phyloP scores from a whole-genome alignment of 1,140 invertebrate species.

The Penaeus vannamei region DNA sequence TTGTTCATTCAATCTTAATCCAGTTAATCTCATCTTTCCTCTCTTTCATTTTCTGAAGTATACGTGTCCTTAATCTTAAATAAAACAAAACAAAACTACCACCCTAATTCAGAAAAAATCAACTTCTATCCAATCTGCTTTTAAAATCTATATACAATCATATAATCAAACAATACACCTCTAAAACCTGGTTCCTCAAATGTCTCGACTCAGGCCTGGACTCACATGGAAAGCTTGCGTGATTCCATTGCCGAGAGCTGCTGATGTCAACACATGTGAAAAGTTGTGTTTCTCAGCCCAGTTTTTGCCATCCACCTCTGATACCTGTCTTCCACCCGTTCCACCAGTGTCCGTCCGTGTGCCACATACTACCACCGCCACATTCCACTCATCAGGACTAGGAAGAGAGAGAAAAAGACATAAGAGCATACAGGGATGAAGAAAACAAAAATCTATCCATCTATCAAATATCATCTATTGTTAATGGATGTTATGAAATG shows the following conservation, averaged over 20 bases:
- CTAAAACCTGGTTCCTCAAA: too few relatives aligned
- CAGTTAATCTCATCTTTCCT: too few relatives aligned
- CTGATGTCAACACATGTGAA: slow-evolving; percentile 66
- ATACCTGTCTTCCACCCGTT: slow-evolving; percentile 60
- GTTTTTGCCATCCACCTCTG: slow-evolving; percentile 56
- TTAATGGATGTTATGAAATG: too few relatives aligned
- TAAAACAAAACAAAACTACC: too few relatives aligned
- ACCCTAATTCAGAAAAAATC: too few relatives aligned
- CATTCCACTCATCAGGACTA: slow-evolving; percentile 38
- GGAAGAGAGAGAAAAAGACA: neutral
- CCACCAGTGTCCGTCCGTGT: slow-evolving; percentile 59
- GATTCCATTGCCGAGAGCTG: slow-evolving; percentile 63
- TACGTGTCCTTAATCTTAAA: too few relatives aligned
- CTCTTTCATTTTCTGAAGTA: too few relatives aligned
- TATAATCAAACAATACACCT: too few relatives aligned
- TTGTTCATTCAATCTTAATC: too few relatives aligned
- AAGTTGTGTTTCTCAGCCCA: slow-evolving; percentile 65
- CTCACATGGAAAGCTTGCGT: slow-evolving; percentile 61
- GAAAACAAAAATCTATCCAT: neutral
- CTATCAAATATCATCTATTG: too few relatives aligned
- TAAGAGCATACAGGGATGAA: neutral
- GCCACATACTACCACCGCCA: slow-evolving; percentile 54
- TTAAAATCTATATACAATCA: too few relatives aligned
- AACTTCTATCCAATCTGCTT: too few relatives aligned
- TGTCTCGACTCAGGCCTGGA: neutral